Conservation (phyloP, 2,888 invertebrate genomes). For the Gandaritis pyraliata region DNA sequence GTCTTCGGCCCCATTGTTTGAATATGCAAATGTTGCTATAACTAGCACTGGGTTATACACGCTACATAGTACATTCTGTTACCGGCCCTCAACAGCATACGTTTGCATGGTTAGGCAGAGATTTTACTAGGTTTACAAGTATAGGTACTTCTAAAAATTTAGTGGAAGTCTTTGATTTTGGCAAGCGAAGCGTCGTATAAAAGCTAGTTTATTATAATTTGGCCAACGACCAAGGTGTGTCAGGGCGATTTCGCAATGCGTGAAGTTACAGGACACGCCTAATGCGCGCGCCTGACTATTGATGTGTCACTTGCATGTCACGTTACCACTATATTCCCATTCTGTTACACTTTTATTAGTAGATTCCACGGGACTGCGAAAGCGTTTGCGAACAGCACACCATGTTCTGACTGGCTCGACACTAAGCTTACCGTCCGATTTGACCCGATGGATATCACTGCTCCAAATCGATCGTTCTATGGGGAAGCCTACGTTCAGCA, state of each 20-base stretch:
- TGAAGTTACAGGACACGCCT: background rate
- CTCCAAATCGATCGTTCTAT: too few species aligned
- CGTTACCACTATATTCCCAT: background rate
- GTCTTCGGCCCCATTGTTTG: conserved; percentile 46
- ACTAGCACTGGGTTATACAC: conserved; percentile 1
- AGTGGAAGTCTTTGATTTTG: too few species aligned
- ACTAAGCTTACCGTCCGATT: too few species aligned
- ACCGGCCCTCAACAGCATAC: too few species aligned
- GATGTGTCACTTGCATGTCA: background rate
- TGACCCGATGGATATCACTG: too few species aligned
- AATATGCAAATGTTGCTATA: conserved; percentile 35
- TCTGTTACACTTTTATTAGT: too few species aligned
- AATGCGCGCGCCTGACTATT: background rate
- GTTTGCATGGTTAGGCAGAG: too few species aligned
- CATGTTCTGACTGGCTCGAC: too few species aligned
- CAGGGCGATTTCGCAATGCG: background rate
- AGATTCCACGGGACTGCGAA: background rate
- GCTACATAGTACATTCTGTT: background rate
- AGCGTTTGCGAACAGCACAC: background rate
- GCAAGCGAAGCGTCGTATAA: too few species aligned
- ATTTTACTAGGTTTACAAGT: too few species aligned
- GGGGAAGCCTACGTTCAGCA: too few species aligned
- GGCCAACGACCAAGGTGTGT: conserved; percentile 3
- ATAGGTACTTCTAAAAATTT: too few species aligned
- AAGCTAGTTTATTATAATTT: background rate